Conservation (phyloP, 2,888 invertebrate genomes). For the Ormyrus labotus region DNA sequence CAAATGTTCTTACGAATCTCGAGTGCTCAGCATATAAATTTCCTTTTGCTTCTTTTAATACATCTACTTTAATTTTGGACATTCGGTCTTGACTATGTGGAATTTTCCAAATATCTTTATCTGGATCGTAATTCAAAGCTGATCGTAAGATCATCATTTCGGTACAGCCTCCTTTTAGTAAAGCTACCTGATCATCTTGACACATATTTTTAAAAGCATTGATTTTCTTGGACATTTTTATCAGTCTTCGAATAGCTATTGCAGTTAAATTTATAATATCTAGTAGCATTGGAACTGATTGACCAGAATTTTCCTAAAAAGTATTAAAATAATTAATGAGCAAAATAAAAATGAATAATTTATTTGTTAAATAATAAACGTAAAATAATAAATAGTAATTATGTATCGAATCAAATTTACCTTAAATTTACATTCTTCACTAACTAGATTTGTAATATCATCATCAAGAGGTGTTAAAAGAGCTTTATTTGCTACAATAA, state of each 20-base stretch:
- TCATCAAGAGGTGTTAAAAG: constrained; percentile 90
- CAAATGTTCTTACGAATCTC: constrained; percentile 90
- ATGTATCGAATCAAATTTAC: constrained; percentile 71
- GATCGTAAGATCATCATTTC: constrained; percentile 97
- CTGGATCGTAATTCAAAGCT: constrained; percentile 93
- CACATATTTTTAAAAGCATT: constrained; percentile 95
- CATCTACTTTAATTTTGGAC: constrained; percentile 89
- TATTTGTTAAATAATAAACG: not conserved
- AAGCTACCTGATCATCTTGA: constrained; percentile 93
- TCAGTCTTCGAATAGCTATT: constrained; percentile 90
- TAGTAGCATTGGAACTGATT: constrained; percentile 83
- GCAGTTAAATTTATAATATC: constrained; percentile 94
- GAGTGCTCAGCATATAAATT: constrained; percentile 93
- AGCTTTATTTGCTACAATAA: constrained; percentile 91
- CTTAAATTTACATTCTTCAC: constrained; percentile 80
- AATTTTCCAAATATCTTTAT: constrained; percentile 93
- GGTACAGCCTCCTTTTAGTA: constrained; percentile 95
- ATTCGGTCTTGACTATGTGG: constrained; percentile 87
- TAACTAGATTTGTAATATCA: constrained; percentile 84
- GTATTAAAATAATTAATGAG: constrained; percentile 4
- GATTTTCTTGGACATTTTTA: constrained; percentile 90
- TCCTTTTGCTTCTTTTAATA: constrained; percentile 93
- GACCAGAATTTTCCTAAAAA: constrained; percentile 69
- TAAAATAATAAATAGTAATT: constrained; percentile 13
- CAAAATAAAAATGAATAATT: not conserved